A percentile compares a stretch with the other conserved stretches of the same genome.
phyloP scores from a whole-genome alignment of 2,888 invertebrate genomes.

The Timema podura region DNA sequence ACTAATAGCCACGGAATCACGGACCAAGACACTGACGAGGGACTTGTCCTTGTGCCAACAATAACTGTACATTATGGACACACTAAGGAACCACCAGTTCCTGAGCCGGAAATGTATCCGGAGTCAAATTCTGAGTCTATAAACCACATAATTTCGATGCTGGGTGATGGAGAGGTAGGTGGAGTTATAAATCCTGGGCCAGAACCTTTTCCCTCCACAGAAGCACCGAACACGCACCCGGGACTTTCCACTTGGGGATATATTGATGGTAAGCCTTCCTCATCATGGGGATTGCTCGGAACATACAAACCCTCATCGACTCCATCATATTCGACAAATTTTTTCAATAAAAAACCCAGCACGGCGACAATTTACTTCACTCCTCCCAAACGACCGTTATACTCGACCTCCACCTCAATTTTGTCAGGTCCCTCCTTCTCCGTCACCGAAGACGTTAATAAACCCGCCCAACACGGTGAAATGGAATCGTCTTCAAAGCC shows the following conservation, averaged over 20 bases:
- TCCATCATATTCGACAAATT: not conserved
- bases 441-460: not conserved
- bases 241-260: slow-evolving; percentile 43
- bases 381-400: not conserved
- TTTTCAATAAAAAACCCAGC: not conserved
- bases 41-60: slow-evolving; percentile 44
- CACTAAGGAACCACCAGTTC: not conserved
- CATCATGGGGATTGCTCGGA: slow-evolving; percentile 15
- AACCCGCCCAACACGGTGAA: no score
- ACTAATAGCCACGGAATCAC: no score
- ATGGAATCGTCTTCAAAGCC: slow-evolving; percentile 12
- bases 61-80: slow-evolving; percentile 38
- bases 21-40: slow-evolving; percentile 37
- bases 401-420: not conserved
- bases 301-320: slow-evolving; percentile 3
- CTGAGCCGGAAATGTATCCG: not conserved
- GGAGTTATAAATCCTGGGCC: slow-evolving; percentile 28
- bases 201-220: slow-evolving; percentile 23
- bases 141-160: slow-evolving; percentile 47
- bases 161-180: slow-evolving; percentile 41
- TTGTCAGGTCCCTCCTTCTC: not conserved
- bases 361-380: slow-evolving; percentile 3
- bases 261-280: slow-evolving; percentile 31
- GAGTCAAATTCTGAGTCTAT: slow-evolving; percentile 40
- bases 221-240: slow-evolving; percentile 30